Base-by-base conservation (phyloP, 2,888 invertebrate genomes). In the Melanophora roralis region DNA sequence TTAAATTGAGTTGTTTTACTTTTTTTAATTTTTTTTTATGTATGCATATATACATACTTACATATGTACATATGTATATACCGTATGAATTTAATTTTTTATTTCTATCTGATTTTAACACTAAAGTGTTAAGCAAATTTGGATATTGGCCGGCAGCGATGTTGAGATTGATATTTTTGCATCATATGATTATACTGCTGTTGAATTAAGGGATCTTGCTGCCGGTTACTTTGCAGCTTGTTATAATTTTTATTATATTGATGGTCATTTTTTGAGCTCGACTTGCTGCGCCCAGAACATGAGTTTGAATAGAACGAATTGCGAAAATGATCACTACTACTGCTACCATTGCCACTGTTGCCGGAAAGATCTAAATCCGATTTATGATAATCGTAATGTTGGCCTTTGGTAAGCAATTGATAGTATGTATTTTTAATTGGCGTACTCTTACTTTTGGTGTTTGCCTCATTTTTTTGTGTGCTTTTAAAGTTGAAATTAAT, bases 401-500 rank as follows among this genome's bases (percentile, higher is more conserved):
- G 81, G 2, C 77, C 77, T 51, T 84, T 83, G 2, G 76, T 53
- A 16, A 83, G 55, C 14, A 84, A 43, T 9, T 82, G 77, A 45
- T 79, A 82, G 45, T 82, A 82, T 11, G 75, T 49, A 40, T 71
- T 82, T 60, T 74, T 80, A 38, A 82, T 83, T 1, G 83, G 71
- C 0, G 72, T 78, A 51, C 38, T 43, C 9, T 4, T 19, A 11
- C 45, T 21, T 2, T 11, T 45, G 4, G 19, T 69, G 3, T 14
- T 16, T 12, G 6, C 38, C 4, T 9, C n/a, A 47, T 65, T 53
- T 27, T 73, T 73, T 0, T 59, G 49, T n/a, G 55, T 71, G 9
- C 2, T 53, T 81, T 74, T 81, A 12, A 16, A 19, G 19, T 68
- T 51, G 21, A 14, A 12, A 34, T 45, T 71, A 75, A 43, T 68